Conservation (phyloP, 2,797 vertebrate genomes). For the Gallinago stenura region DNA sequence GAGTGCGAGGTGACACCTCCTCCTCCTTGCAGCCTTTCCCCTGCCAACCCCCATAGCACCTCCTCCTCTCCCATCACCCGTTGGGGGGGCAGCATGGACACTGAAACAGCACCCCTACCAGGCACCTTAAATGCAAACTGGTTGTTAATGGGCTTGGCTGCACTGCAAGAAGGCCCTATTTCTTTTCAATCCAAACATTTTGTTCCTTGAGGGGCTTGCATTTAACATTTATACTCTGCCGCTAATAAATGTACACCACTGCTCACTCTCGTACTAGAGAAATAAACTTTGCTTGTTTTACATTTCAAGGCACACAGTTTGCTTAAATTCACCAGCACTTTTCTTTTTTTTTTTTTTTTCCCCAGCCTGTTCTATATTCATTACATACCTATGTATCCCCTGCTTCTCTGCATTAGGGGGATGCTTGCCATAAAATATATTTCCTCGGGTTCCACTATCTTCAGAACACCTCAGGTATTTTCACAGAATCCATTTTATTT, state of each 20-base stretch:
- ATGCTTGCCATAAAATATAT: slow-evolving; percentile 19
- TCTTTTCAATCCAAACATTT: slow-evolving; percentile 11
- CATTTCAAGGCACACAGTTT: background rate
- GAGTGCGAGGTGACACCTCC: background rate
- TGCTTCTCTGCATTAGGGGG: slow-evolving; percentile 1
- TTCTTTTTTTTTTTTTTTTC: background rate
- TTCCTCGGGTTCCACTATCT: slow-evolving; percentile 44
- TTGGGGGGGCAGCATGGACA: background rate
- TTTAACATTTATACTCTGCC: background rate
- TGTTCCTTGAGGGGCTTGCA: background rate
- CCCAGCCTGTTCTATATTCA: slow-evolving; percentile 48
- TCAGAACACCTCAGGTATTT: slow-evolving; percentile 54
- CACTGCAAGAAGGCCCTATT: background rate
- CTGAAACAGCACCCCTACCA: background rate
- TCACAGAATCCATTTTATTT: slow-evolving; percentile 53
- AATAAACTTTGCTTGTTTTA: slow-evolving; percentile 19
- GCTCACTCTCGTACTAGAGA: background rate
- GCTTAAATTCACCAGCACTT: slow-evolving; percentile 5
- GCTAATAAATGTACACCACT: background rate
- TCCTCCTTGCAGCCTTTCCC: background rate
- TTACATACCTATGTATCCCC: background rate
- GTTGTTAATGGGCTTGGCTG: background rate
- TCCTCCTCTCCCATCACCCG: background rate
- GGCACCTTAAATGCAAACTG: background rate
- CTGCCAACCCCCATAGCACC: rapidly evolving